These are phyloP conservation scores for Scomber scombrus DNA, from an alignment of 2,113 vertebrate species.

Conservation along the genomic window DNA sequence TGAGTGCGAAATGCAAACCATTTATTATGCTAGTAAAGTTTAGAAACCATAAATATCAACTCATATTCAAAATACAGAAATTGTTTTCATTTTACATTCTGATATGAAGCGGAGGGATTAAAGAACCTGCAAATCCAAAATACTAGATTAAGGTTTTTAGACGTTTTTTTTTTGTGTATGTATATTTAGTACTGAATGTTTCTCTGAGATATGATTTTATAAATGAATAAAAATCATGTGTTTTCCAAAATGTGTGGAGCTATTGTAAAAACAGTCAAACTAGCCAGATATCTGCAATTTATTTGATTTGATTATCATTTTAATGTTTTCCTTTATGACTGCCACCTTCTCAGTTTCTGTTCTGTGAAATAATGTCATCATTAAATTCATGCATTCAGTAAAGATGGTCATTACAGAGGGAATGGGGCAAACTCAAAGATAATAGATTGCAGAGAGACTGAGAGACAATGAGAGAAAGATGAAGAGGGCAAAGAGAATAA, in stretches of 20 bases:
- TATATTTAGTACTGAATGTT: not conserved
- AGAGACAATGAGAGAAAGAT: not conserved
- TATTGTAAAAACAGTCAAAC: not conserved
- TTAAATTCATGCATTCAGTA: conserved; percentile 30
- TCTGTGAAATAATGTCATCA: conserved; percentile 10
- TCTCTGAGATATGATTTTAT: not conserved
- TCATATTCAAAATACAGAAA: not conserved
- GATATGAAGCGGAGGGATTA: not conserved
- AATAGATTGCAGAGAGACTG: conserved; percentile 22
- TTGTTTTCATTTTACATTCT: not conserved
- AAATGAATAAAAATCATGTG: not conserved
- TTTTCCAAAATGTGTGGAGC: not conserved
- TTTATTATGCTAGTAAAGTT: too few species aligned
- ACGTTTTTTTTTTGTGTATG: too few species aligned
- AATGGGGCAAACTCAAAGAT: conserved; percentile 19
- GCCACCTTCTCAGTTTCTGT: not conserved
- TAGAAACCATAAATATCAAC: not conserved
- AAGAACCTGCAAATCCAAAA: not conserved
- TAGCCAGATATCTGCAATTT: conserved; percentile 20
- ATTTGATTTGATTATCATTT: conserved; percentile 23
- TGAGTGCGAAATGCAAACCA: too few species aligned
- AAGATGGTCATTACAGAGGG: conserved; percentile 18
- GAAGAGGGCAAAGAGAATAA: conserved; percentile 1
- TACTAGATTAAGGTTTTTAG: not conserved
- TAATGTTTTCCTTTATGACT: conserved; percentile 12